A percentile compares a stretch with the other conserved stretches of the same genome.
phyloP scores from a whole-genome alignment of 2,888 invertebrate genomes.

The Mantis religiosa region DNA sequence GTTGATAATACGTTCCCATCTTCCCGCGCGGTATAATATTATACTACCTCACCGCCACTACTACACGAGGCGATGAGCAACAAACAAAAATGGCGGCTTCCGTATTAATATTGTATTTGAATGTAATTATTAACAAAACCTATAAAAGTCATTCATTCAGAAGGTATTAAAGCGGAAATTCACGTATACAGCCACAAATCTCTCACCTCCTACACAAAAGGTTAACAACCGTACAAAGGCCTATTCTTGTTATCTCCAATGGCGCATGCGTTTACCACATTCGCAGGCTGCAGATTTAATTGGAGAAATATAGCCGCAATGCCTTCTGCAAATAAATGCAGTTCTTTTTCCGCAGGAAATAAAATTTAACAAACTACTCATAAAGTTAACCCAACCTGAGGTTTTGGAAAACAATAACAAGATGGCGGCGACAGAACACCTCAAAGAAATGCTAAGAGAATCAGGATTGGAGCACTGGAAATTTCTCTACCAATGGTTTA shows the following conservation, averaged over 20 bases:
- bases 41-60: conserved; percentile 17
- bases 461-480: conserved; percentile 35
- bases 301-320: background rate
- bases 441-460: conserved; percentile 4
- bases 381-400: conserved; percentile 38
- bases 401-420: conserved; percentile 46
- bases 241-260: background rate
- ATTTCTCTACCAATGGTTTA: conserved; percentile 33
- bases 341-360: background rate
- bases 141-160: background rate
- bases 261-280: background rate
- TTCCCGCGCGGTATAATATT: conserved; percentile 31
- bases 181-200: background rate
- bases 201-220: conserved; percentile 4
- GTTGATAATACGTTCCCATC: conserved; percentile 24
- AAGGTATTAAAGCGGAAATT: background rate
- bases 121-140: background rate
- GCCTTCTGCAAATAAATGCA: background rate
- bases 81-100: conserved; percentile 32
- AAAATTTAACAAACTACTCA: background rate
- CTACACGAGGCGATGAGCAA: conserved; percentile 29
- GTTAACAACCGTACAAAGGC: background rate
- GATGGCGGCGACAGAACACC: conserved; percentile 38
- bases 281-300: background rate
- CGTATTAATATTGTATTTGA: conserved; percentile 3